Evolutionary conservation across 1,140 invertebrate genomes (phyloP).

Genomic region (Papilio polytes): DNA sequence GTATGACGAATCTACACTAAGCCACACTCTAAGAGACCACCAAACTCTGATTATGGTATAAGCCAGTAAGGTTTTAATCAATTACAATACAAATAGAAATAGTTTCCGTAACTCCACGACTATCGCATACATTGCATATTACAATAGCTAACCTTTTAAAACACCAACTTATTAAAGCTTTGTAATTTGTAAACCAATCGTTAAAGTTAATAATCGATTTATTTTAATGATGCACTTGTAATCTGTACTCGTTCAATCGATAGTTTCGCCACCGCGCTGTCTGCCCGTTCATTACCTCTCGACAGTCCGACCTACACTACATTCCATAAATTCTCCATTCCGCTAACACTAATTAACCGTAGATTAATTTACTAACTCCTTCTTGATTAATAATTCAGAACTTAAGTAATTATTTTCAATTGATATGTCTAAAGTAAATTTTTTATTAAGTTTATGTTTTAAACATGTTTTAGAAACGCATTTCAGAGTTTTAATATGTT

Average conservation of each 20-base stretch:
- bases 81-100: too few relatives aligned
- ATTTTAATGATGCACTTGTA: slow-evolving; percentile 24
- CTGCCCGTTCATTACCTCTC: slow-evolving; percentile 21
- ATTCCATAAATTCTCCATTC: slow-evolving; percentile 22
- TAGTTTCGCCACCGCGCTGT: slow-evolving; percentile 24
- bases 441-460: neutral
- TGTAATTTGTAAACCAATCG: neutral
- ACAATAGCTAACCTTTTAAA: neutral
- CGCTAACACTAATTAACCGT: neutral
- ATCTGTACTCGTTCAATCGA: neutral
- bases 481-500: neutral
- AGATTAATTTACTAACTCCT: neutral
- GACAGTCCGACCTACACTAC: neutral
- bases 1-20: too few relatives aligned
- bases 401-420: slow-evolving; percentile 24
- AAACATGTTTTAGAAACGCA: neutral
- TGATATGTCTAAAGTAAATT: neutral
- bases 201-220: neutral
- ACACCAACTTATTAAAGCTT: neutral
- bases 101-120: too few relatives aligned
- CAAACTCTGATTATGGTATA: too few relatives aligned
- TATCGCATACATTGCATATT: neutral
- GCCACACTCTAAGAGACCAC: too few relatives aligned
- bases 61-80: too few relatives aligned
- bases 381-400: slow-evolving; percentile 23